These are phyloP conservation scores for Drosophila percnosoma DNA, from an alignment of 2,888 invertebrate genomes.

Conservation along the genomic window DNA sequence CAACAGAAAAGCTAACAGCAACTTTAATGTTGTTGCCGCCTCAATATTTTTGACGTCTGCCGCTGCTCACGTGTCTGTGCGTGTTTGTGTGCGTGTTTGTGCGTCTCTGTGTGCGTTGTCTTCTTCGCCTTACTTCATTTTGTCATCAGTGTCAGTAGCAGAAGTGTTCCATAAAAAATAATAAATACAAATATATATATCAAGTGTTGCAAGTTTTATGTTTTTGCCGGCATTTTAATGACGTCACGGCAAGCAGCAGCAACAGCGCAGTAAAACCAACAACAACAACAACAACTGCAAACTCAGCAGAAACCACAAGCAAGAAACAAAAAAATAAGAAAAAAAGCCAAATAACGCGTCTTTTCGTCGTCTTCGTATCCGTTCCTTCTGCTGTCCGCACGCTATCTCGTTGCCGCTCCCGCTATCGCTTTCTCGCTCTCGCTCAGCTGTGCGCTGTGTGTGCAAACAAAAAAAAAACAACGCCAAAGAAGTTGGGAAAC, in stretches of 20 bases:
- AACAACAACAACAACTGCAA: constrained; percentile 43
- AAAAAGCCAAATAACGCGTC: constrained; percentile 26
- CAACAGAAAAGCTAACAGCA: constrained; percentile 8
- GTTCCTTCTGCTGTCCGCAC: constrained; percentile 21
- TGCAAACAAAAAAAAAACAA: constrained; percentile 30
- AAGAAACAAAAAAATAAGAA: constrained; percentile 12
- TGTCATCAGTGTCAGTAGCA: constrained; percentile 40
- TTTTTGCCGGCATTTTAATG: constrained; percentile 74
- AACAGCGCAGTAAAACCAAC: constrained; percentile 43
- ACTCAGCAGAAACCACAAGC: constrained; percentile 37
- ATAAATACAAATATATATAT: constrained; percentile 9
- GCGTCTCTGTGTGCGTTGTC: constrained; percentile 40
- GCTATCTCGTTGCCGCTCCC: constrained; percentile 3
- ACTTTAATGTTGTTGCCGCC: constrained; percentile 44
- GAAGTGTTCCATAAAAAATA: constrained; percentile 19
- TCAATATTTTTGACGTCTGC: constrained; percentile 48
- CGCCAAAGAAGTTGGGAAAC: constrained; percentile 39
- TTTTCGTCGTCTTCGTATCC: constrained; percentile 7
- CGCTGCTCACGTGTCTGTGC: constrained; percentile 26
- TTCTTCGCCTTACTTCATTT: constrained; percentile 26
- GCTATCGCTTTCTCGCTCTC: constrained; percentile 2
- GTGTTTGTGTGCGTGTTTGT: constrained; percentile 18
- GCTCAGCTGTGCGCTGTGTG: constrained; percentile 32
- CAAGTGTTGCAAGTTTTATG: constrained; percentile 25
- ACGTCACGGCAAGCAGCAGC: constrained; percentile 62